A percentile compares a stretch with the other conserved stretches of the same genome.
phyloP scores from a whole-genome alignment of 92 coral and sea anemone genomes.

The Parazoanthus darwini region DNA sequence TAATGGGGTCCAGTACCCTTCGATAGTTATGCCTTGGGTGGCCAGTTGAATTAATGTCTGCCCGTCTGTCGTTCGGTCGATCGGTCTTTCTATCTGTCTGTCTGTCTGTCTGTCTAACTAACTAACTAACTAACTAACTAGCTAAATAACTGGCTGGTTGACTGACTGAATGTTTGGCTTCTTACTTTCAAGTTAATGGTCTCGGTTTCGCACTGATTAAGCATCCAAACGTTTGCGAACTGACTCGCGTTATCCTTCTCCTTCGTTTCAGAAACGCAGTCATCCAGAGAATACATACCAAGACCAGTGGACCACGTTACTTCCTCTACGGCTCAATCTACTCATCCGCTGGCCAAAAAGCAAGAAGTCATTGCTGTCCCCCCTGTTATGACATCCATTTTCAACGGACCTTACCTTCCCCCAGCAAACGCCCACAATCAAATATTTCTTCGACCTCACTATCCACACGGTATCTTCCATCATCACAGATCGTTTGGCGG shows the following conservation, averaged over 20 bases:
- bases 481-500: conserved; percentile 36
- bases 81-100: not conserved
- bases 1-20: not conserved
- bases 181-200: too few species aligned
- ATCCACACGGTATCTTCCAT: conserved; percentile 39
- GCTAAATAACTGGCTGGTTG: too few species aligned
- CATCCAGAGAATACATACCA: not conserved
- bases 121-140: too few species aligned
- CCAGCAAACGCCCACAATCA: conserved; percentile 69
- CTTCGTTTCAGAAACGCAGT: not conserved
- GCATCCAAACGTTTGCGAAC: not conserved
- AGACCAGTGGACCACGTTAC: not conserved
- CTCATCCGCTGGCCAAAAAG: conserved; percentile 7
- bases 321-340: not conserved
- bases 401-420: conserved; percentile 64
- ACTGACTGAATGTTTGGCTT: not conserved
- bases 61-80: not conserved
- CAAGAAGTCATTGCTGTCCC: conserved; percentile 69
- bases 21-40: not conserved
- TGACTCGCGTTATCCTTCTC: not conserved
- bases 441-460: conserved; percentile 57
- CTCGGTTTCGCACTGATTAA: not conserved
- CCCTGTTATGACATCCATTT: conserved; percentile 63
- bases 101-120: not conserved
- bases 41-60: not conserved